Evolutionary conservation across 2,113 vertebrate genomes (phyloP).

Genomic region (Grallaria varia): DNA sequence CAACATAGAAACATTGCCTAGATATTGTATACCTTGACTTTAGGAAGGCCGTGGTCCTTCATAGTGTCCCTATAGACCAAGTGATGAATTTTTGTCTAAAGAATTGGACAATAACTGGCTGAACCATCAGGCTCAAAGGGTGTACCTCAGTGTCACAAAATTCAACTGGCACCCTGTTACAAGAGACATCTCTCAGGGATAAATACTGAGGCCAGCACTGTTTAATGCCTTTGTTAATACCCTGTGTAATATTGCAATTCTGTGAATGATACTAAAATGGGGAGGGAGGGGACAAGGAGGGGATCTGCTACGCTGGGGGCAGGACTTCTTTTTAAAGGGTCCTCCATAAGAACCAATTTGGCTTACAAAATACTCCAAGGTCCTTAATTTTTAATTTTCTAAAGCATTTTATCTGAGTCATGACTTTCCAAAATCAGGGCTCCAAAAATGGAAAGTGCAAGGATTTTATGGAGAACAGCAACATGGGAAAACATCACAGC

Average conservation of each 20-base stretch:
- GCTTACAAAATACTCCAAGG: neutral
- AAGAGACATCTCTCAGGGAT: neutral
- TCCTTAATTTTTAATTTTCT: neutral
- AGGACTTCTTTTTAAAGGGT: neutral
- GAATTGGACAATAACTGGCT: neutral
- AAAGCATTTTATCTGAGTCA: neutral
- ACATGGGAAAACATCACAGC: neutral
- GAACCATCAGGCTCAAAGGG: neutral
- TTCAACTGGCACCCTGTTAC: neutral
- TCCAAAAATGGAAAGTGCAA: neutral
- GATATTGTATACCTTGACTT: neutral
- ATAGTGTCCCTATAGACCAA: neutral
- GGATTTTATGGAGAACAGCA: neutral
- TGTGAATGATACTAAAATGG: rapidly evolving
- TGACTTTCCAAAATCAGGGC: conserved; percentile 6
- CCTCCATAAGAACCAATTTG: neutral
- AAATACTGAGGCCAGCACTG: neutral
- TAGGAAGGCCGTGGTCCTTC: neutral
- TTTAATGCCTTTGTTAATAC: neutral
- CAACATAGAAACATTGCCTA: neutral
- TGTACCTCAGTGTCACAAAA: neutral
- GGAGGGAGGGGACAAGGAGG: rapidly evolving
- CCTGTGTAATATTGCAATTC: neutral
- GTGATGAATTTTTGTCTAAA: neutral
- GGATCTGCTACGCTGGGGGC: neutral